Conservation (phyloP, 2,888 invertebrate genomes). For the Cephalotes varians region DNA sequence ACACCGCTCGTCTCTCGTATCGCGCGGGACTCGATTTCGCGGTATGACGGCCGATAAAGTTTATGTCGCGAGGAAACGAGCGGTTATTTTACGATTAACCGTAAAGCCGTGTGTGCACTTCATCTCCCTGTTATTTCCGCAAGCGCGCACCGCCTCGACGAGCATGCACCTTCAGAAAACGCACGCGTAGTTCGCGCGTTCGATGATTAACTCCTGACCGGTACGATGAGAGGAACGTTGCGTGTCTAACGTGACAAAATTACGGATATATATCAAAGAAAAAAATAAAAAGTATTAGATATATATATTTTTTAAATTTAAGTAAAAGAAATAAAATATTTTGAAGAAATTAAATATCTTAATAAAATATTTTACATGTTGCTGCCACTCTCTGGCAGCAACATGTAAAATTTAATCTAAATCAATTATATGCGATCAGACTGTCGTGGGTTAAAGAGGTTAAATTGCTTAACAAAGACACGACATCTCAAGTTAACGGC, state of each 20-base stretch:
- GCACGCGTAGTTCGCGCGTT: not conserved
- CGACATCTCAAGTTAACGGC: not conserved
- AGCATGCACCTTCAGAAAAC: not conserved
- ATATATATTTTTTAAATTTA: not conserved
- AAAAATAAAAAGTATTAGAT: not conserved
- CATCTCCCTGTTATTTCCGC: slow-evolving; percentile 36
- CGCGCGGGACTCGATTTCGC: slow-evolving; percentile 45
- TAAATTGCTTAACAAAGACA: slow-evolving; percentile 31
- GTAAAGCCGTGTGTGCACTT: slow-evolving; percentile 29
- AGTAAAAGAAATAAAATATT: not conserved
- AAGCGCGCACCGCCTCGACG: not conserved
- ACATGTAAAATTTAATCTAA: not conserved
- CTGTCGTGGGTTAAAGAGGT: slow-evolving; percentile 8
- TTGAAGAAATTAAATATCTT: too few relatives aligned
- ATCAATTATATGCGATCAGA: not conserved
- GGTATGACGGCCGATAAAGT: slow-evolving; percentile 42
- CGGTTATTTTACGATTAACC: slow-evolving; percentile 52
- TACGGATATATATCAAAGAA: not conserved
- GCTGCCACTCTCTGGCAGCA: not conserved
- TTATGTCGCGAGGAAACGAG: slow-evolving; percentile 37
- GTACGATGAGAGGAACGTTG: not conserved
- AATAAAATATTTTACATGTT: too few relatives aligned
- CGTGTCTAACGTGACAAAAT: not conserved
- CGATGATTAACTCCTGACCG: not conserved
- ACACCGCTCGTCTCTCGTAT: not conserved